Evolutionary conservation across 2,888 invertebrate genomes (phyloP).

Genomic region (Vandiemenella viatica): DNA sequence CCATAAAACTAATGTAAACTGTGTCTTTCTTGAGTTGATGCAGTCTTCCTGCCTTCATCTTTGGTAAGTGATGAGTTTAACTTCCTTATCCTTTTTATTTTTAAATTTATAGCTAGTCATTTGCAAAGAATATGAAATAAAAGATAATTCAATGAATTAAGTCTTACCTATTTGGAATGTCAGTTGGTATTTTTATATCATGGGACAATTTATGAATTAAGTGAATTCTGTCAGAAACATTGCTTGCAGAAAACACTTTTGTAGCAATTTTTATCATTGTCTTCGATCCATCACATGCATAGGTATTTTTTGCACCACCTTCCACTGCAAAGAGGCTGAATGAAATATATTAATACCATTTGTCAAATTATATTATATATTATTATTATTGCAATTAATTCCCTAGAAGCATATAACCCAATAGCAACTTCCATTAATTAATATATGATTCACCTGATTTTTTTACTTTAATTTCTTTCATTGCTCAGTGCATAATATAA

Average conservation of each 20-base stretch:
- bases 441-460: no score
- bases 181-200: constrained; percentile 33
- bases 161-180: constrained; percentile 38
- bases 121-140: no score
- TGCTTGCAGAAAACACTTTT: constrained; percentile 37
- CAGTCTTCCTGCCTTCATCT: no score
- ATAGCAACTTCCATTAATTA: not conserved
- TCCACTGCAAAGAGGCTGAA: constrained; percentile 45
- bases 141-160: no score
- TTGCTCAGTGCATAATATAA: no score
- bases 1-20: no score
- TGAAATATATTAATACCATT: constrained; percentile 12
- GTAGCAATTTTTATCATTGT: constrained; percentile 45
- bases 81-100: no score
- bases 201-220: constrained; percentile 45
- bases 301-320: constrained; percentile 37
- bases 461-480: no score
- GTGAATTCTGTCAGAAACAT: constrained; percentile 28
- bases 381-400: not conserved
- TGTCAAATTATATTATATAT: no score
- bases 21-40: no score
- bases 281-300: constrained; percentile 51
- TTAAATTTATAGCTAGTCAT: no score
- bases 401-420: not conserved
- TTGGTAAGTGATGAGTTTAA: no score